A percentile compares a stretch with the other conserved stretches of the same genome.
Conservation (phyloP, 1,140 invertebrate genomes). For the Leptopilina boulardi region DNA sequence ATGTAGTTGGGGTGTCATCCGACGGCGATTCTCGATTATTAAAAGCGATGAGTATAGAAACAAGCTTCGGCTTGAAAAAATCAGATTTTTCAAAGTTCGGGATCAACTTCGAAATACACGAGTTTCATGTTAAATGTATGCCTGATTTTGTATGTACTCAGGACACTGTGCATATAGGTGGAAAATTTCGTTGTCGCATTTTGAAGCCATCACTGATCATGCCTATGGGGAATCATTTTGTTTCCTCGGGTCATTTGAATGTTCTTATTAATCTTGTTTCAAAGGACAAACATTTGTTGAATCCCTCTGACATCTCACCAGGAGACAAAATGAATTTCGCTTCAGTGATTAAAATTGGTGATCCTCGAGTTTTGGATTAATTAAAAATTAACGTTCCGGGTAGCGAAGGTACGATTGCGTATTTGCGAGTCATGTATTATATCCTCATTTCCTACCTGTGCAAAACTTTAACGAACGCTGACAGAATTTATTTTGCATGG, state of each 20-base stretch:
- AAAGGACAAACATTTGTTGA: slow-evolving; percentile 48
- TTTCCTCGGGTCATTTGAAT: slow-evolving; percentile 31
- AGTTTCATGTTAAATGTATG: background rate
- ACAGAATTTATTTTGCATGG: slow-evolving; percentile 32
- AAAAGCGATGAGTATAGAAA: slow-evolving; percentile 47
- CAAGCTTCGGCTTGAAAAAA: slow-evolving; percentile 38
- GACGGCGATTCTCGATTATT: slow-evolving; percentile 46
- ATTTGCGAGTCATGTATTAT: slow-evolving; percentile 41
- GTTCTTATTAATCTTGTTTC: slow-evolving; percentile 30
- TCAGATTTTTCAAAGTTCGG: background rate
- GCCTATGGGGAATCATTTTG: slow-evolving; percentile 37
- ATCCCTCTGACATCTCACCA: slow-evolving; percentile 36
- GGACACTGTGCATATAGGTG: slow-evolving; percentile 34
- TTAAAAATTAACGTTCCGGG: slow-evolving; percentile 39
- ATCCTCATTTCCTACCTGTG: slow-evolving; percentile 35
- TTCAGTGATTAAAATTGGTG: slow-evolving; percentile 38
- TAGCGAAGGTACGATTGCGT: slow-evolving; percentile 38
- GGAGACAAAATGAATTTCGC: slow-evolving; percentile 50
- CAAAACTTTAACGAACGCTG: background rate
- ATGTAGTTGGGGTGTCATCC: slow-evolving; percentile 44
- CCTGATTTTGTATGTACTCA: slow-evolving; percentile 26
- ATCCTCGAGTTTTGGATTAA: slow-evolving; percentile 43
- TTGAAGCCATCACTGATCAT: slow-evolving; percentile 35
- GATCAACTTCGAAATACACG: background rate
- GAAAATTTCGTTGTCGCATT: slow-evolving; percentile 24